These are phyloP conservation scores for Zenarchopterus dispar DNA, from an alignment of 2,797 vertebrate species.

Conservation along the genomic window DNA sequence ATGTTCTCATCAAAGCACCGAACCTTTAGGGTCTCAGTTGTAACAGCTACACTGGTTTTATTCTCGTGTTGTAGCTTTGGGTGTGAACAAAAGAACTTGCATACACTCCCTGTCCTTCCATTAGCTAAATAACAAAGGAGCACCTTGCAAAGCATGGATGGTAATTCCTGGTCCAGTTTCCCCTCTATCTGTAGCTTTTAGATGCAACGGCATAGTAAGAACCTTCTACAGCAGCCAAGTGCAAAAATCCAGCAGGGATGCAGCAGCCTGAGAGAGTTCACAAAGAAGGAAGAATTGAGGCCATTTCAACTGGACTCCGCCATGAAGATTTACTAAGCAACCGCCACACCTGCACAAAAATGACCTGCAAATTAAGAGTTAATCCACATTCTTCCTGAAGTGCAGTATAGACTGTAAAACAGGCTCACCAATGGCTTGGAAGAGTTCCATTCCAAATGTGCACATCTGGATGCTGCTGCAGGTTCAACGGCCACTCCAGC, in stretches of 20 bases:
- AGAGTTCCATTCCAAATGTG: conserved; percentile 72
- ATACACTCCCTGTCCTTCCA: no score
- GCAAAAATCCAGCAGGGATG: neutral
- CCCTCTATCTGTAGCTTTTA: no score
- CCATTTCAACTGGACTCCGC: neutral
- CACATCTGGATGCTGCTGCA: conserved; percentile 76
- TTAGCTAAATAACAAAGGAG: no score
- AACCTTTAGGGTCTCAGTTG: conserved; percentile 32
- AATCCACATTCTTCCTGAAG: neutral
- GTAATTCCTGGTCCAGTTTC: no score
- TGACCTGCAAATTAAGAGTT: neutral
- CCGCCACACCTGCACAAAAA: no score
- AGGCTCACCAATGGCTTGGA: conserved; percentile 71
- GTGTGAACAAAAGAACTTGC: no score
- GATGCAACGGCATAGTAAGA: no score
- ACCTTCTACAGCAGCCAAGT: no score
- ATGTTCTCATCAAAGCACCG: neutral
- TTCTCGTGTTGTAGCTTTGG: no score
- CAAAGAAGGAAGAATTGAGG: neutral
- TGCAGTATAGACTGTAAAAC: conserved; percentile 38
- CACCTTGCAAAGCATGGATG: no score
- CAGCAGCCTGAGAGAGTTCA: neutral
- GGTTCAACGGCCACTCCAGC: conserved; percentile 43
- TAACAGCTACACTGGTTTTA: neutral
- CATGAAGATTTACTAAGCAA: no score